Conservation (phyloP, 2,113 vertebrate species). For the Ginglymostoma cirratum region DNA sequence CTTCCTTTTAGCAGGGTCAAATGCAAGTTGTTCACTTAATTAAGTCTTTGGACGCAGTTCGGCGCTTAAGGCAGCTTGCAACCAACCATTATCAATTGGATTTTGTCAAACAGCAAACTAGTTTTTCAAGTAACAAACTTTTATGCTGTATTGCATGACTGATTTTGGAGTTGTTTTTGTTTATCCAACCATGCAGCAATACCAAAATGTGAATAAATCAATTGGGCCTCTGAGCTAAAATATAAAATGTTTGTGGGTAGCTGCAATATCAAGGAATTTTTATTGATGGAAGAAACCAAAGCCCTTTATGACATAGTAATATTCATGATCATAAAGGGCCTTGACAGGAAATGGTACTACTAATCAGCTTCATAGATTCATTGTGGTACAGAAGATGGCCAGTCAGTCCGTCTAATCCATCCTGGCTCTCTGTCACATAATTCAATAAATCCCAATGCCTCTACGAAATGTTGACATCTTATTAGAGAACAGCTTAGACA, state of each 20-base stretch:
- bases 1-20: not conserved
- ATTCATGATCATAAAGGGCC: not conserved
- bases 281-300: not conserved
- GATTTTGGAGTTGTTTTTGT: not conserved
- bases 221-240: not conserved
- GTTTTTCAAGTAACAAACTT: not conserved
- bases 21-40: not conserved
- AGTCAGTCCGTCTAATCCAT: not conserved
- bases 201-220: not conserved
- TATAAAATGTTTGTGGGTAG: not conserved
- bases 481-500: not conserved
- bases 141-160: not conserved
- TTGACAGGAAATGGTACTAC: not conserved
- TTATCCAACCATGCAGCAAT: not conserved
- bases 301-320: not conserved
- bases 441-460: too few species aligned
- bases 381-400: not conserved
- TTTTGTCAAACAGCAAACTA: not conserved
- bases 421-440: too few species aligned
- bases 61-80: not conserved
- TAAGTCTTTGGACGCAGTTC: not conserved
- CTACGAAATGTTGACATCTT: not conserved
- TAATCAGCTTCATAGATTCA: not conserved
- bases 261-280: not conserved
- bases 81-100: not conserved